phyloP scores from a whole-genome alignment of 2,888 invertebrate genomes.

The Eupithecia tripunctaria region DNA sequence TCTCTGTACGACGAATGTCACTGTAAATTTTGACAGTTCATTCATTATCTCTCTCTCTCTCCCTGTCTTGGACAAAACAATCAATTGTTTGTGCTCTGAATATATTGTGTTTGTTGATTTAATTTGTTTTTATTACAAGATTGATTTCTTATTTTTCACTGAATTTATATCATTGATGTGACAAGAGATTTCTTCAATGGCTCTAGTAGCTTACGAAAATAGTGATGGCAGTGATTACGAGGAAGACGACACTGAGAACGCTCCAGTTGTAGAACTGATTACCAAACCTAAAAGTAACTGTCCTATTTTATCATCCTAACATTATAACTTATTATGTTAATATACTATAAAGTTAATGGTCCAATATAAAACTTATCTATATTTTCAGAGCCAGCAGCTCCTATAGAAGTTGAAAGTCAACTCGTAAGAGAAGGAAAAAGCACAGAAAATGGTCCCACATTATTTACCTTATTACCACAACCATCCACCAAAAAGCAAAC shows the following conservation, averaged over 20 bases:
- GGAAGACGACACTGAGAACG: slow-evolving; percentile 58
- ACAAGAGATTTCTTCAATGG: slow-evolving; percentile 67
- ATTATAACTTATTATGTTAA: too few species aligned
- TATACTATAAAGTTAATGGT: background rate
- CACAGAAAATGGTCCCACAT: slow-evolving; percentile 45
- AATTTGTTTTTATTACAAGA: background rate
- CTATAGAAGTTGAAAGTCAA: slow-evolving; percentile 22
- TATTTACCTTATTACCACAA: slow-evolving; percentile 79
- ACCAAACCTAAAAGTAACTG: slow-evolving; percentile 53
- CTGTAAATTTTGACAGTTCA: too few species aligned
- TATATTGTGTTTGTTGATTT: background rate
- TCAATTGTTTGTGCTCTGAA: too few species aligned
- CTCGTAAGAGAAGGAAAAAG: slow-evolving; percentile 17
- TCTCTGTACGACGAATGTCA: too few species aligned
- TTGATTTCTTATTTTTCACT: background rate
- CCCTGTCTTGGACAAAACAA: too few species aligned
- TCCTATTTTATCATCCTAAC: background rate
- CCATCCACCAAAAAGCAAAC: slow-evolving; percentile 68
- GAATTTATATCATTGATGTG: background rate
- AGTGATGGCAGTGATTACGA: slow-evolving; percentile 78
- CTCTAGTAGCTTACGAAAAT: slow-evolving; percentile 86
- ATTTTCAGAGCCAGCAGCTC: slow-evolving; percentile 37
- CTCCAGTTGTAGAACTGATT: slow-evolving; percentile 52
- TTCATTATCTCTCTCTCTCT: too few species aligned
- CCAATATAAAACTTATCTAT: background rate